Evolutionary conservation across 2,797 vertebrate genomes (phyloP).

Genomic region (Octomys mimax): DNA sequence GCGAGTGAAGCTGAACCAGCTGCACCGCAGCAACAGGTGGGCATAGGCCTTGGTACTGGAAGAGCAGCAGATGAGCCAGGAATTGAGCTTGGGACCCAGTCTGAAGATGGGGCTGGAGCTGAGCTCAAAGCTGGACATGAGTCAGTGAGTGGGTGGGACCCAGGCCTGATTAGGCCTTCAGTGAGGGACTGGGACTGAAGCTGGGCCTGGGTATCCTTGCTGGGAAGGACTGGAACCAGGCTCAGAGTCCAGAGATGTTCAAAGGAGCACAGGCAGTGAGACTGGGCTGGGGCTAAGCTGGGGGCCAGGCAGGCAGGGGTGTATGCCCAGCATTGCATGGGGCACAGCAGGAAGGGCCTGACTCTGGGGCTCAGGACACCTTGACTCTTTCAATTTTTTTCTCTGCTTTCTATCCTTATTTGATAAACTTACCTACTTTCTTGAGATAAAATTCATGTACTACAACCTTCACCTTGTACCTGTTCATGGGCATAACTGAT

Average conservation of each 20-base stretch:
- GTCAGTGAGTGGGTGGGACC: background rate
- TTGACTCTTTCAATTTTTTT: background rate
- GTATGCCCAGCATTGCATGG: background rate
- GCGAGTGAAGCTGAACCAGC: slow-evolving; percentile 91
- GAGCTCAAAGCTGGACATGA: background rate
- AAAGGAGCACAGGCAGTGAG: background rate
- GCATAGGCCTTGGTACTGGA: background rate
- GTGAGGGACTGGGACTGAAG: background rate
- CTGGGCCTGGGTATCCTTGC: background rate
- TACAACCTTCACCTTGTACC: background rate
- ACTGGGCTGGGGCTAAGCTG: background rate
- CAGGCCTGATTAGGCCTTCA: background rate
- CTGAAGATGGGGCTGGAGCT: background rate
- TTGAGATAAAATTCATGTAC: background rate
- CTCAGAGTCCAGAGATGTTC: background rate
- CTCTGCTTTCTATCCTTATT: background rate
- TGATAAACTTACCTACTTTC: background rate
- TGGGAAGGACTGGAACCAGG: background rate
- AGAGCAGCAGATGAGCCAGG: background rate
- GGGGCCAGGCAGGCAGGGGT: background rate
- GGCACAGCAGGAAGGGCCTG: background rate
- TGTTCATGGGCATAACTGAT: background rate
- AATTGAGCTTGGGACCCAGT: background rate
- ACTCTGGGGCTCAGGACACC: background rate
- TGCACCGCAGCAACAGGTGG: slow-evolving; percentile 93